Conservation (phyloP, 2,888 invertebrate genomes). For the Pristionchus entomophagus region DNA sequence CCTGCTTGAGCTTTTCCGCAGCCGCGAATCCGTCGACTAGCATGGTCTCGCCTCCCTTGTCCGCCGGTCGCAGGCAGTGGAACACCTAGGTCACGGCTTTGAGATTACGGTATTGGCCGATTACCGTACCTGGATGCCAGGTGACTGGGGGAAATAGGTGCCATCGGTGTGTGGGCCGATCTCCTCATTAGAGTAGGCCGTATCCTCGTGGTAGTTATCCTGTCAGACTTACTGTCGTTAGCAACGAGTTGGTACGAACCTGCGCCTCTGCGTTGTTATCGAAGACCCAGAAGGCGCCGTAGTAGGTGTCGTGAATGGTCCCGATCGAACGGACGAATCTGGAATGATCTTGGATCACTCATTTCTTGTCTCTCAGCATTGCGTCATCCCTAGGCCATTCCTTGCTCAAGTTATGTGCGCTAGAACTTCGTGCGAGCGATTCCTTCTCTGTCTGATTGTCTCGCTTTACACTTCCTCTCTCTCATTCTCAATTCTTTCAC, state of each 20-base stretch:
- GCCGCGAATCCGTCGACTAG: conserved; percentile 86
- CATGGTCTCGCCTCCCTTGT: conserved; percentile 84
- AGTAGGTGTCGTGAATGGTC: conserved; percentile 83
- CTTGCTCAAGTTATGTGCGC: too few relatives aligned
- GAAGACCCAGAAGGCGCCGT: conserved; percentile 85
- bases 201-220: conserved; percentile 81
- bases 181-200: conserved; percentile 84
- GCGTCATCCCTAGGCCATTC: too few relatives aligned
- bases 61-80: conserved; percentile 81
- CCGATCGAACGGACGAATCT: conserved; percentile 80
- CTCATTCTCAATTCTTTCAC: conserved; percentile 54
- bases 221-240: conserved; percentile 14
- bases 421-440: too few relatives aligned
- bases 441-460: not conserved
- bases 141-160: conserved; percentile 85
- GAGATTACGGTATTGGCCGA: not conserved
- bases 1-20: conserved; percentile 78
- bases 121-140: conserved; percentile 79
- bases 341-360: conserved; percentile 45
- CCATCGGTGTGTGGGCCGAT: conserved; percentile 86
- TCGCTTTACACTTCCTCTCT: not conserved
- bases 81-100: conserved; percentile 78
- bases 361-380: too few relatives aligned
- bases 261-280: conserved; percentile 55
- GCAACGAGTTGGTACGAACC: not conserved